Evolutionary conservation across 2,113 vertebrate species (phyloP).

Genomic region (Agapornis roseicollis): DNA sequence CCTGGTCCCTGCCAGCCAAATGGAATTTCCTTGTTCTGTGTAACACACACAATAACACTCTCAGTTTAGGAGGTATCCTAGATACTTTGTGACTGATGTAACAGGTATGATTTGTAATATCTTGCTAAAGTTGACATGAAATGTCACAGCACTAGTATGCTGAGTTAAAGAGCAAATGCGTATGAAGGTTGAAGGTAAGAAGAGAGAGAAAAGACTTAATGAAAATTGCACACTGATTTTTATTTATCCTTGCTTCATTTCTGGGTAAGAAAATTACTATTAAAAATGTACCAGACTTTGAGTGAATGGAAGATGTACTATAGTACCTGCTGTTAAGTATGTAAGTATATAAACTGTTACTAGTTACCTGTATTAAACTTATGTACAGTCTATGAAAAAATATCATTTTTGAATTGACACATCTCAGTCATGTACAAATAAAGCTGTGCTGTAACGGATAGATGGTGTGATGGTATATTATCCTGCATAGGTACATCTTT

Average conservation of each 20-base stretch:
- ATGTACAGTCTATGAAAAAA: neutral
- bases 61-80: neutral
- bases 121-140: constrained; percentile 36
- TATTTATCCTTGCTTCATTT: neutral
- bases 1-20: neutral
- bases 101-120: constrained; percentile 40
- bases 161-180: constrained; percentile 4
- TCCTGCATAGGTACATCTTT: constrained; percentile 31
- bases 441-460: neutral
- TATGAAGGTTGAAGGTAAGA: neutral
- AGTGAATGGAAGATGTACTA: neutral
- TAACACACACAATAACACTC: neutral
- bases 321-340: neutral
- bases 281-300: neutral
- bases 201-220: neutral
- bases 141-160: constrained; percentile 2
- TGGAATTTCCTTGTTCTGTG: constrained; percentile 2
- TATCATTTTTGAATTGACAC: neutral
- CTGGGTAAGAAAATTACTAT: neutral
- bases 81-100: neutral
- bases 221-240: neutral
- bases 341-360: neutral
- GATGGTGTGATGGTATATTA: neutral
- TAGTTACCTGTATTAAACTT: neutral
- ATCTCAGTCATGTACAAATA: neutral